Conservation (phyloP, 2,113 vertebrate species). For the Lutjanus erythropterus region DNA sequence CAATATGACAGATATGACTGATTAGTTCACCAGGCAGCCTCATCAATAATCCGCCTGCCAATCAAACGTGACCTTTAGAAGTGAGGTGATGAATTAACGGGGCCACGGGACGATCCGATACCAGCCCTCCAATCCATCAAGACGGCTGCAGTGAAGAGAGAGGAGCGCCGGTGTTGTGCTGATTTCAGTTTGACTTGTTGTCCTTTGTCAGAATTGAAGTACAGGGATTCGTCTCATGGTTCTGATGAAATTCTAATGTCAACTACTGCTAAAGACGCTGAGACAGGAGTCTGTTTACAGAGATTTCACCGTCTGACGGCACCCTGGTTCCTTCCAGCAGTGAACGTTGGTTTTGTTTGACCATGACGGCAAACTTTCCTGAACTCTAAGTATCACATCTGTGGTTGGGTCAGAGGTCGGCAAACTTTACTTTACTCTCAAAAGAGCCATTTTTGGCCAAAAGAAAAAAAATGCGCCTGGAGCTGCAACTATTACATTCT, state of each 20-base stretch:
- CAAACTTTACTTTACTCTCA: too few relatives aligned
- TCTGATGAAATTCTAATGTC: not conserved
- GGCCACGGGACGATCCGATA: conserved; percentile 47
- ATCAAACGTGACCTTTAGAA: conserved; percentile 80
- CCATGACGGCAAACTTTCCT: too few relatives aligned
- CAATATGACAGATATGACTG: conserved; percentile 82
- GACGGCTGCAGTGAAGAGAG: not conserved
- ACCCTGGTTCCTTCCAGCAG: too few relatives aligned
- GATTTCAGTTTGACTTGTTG: conserved; percentile 6
- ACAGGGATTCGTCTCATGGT: not conserved
- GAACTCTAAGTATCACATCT: too few relatives aligned
- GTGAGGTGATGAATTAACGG: conserved; percentile 74
- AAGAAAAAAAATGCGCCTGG: too few relatives aligned
- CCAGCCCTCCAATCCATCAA: conserved; percentile 67
- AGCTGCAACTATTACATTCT: too few relatives aligned
- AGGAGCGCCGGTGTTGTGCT: not conserved
- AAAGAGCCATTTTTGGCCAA: too few relatives aligned
- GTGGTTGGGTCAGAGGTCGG: too few relatives aligned
- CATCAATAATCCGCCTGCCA: conserved; percentile 79
- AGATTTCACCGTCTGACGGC: too few relatives aligned
- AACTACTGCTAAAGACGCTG: not conserved
- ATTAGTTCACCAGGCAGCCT: conserved; percentile 74
- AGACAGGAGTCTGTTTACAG: not conserved
- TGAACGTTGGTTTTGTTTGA: too few relatives aligned
- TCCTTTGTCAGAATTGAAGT: not conserved